Conservation (phyloP, 1,140 invertebrate genomes). For the Pseudachorutes palmiensis region DNA sequence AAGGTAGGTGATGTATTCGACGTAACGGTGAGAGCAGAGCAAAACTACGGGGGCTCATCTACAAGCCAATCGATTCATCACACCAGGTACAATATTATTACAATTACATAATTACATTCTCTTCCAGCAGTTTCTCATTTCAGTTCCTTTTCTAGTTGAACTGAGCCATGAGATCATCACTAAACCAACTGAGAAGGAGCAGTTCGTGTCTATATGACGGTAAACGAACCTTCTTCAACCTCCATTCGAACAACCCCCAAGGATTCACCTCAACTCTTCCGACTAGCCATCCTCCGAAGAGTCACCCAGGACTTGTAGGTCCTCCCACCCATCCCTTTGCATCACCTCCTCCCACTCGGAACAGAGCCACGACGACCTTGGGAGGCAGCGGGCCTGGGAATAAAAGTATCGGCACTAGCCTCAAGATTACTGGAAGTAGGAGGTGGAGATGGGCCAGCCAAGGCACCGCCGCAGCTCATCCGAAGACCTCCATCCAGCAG, state of each 20-base stretch:
- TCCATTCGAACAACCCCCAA: slow-evolving; percentile 48
- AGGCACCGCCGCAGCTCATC: slow-evolving; percentile 30
- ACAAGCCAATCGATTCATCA: slow-evolving; percentile 49
- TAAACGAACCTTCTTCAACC: slow-evolving; percentile 75
- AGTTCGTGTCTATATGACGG: slow-evolving; percentile 88
- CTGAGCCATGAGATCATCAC: slow-evolving; percentile 59
- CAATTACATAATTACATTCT: not conserved
- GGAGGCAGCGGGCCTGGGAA: slow-evolving; percentile 1
- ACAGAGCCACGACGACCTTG: slow-evolving; percentile 6
- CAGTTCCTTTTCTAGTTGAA: slow-evolving; percentile 33
- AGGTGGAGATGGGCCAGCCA: slow-evolving; percentile 1
- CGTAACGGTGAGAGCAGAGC: slow-evolving; percentile 74
- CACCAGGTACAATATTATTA: no score
- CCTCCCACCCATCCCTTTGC: slow-evolving; percentile 17
- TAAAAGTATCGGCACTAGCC: slow-evolving; percentile 27
- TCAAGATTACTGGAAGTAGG: slow-evolving; percentile 21
- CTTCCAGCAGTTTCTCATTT: not conserved
- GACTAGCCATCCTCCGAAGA: slow-evolving; percentile 3
- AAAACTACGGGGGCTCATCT: slow-evolving; percentile 57
- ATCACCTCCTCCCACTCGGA: not conserved
- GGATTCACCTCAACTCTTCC: not conserved
- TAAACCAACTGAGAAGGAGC: slow-evolving; percentile 63
- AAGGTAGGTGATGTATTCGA: slow-evolving; percentile 69
- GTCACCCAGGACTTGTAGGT: slow-evolving; percentile 25
- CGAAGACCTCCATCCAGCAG: slow-evolving; percentile 30